Base-by-base conservation (phyloP, 2,113 vertebrate genomes). In the Ceyx melanurus region DNA sequence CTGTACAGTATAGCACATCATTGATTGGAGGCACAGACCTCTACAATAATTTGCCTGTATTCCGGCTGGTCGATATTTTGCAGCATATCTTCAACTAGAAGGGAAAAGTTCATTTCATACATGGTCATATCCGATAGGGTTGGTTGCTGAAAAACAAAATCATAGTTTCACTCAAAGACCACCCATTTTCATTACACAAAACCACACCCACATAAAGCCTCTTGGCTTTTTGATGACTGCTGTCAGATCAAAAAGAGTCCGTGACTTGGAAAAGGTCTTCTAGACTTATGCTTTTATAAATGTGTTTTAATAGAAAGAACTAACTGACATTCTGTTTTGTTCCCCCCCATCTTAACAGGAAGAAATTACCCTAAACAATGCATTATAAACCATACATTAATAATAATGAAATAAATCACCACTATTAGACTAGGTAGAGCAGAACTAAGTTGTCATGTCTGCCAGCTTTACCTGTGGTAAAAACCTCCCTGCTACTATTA, bases 41-140 rank as follows among this genome's bases (percentile, higher is more conserved):
- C 99, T 12, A 99, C 99, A 13, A 99, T 97, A 61, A 99, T 99
- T 93, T 99, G 99, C 88, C 99, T 98, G 89, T 99, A 99, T 83
- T 99, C 98, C 0, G 99, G 99, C 96, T 98, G 98, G 83, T 99
- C 98, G 0, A 99, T 99, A 94, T 98, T 99, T 94, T 98, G 98
- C 97, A 99, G 95, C 60, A 98, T 99, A 96, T 99, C 99, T 96
- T 99, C 99, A 88, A 99, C 99, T n/a, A 99, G 98, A 80, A 99
- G 98, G 46, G 99, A 99, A 96, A 99, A 99, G 97, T 99, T 99
- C 99, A 99, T 99, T 96, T 99, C 99, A 15, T 99, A 99, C 99
- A 99, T 99, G 8, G 99, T 99, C 99, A 99, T 99, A 97, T 99
- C 99, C 3, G 99, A 99, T 80, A 99, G 95, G 3, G 99, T 99